These are phyloP conservation scores for Poeciliopsis turrubarensis DNA, from an alignment of 2,113 vertebrate genomes.

Conservation along the genomic window DNA sequence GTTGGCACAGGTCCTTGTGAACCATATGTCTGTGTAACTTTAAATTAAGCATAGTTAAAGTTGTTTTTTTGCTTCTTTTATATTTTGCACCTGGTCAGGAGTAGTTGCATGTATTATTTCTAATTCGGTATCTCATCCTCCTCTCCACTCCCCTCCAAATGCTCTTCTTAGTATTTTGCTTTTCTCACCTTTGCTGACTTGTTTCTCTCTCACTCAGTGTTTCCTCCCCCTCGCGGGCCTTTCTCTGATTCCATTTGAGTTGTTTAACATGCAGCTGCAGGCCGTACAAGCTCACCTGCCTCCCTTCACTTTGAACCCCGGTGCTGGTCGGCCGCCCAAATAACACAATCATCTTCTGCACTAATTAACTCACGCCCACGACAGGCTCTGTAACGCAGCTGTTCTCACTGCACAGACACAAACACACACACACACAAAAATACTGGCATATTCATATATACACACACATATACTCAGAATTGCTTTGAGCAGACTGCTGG, in stretches of 20 bases:
- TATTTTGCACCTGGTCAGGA: background rate
- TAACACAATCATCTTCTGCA: slow-evolving; percentile 82
- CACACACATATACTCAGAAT: slow-evolving; percentile 29
- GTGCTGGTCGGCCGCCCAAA: slow-evolving; percentile 72
- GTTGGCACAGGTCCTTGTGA: background rate
- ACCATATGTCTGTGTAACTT: background rate
- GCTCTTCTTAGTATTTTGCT: slow-evolving; percentile 4
- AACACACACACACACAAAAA: slow-evolving; percentile 9
- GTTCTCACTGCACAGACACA: slow-evolving; percentile 59
- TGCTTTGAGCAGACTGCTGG: slow-evolving; percentile 47
- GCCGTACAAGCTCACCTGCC: slow-evolving; percentile 77
- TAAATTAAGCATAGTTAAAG: background rate
- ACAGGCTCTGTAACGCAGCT: slow-evolving; percentile 74
- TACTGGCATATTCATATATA: slow-evolving; percentile 16
- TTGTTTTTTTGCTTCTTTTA: background rate
- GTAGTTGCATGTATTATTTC: background rate
- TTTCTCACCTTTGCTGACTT: slow-evolving; percentile 21
- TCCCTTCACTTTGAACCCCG: slow-evolving; percentile 72
- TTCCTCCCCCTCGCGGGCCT: slow-evolving; percentile 42
- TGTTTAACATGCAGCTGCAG: slow-evolving; percentile 76
- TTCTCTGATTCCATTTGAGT: slow-evolving; percentile 70
- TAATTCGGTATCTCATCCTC: slow-evolving; percentile 14
- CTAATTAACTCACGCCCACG: slow-evolving; percentile 79
- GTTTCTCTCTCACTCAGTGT: background rate
- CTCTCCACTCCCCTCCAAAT: slow-evolving; percentile 12